phyloP scores from a whole-genome alignment of 2,888 invertebrate species.

The Drosophila merina region DNA sequence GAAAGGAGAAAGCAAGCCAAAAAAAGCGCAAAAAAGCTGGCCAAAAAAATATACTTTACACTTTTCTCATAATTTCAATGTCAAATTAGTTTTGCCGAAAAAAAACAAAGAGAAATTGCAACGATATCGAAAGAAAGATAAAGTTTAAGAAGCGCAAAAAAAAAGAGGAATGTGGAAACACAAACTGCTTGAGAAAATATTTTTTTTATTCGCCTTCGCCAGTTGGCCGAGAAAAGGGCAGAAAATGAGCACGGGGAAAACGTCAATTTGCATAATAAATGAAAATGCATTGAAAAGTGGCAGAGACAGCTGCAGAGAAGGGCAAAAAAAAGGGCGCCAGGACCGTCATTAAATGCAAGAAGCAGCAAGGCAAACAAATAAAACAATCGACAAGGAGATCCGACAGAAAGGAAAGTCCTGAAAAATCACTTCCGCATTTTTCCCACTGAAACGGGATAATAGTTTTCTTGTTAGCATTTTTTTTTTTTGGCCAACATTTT shows the following conservation, averaged over 20 bases:
- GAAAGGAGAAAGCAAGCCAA: conserved; percentile 7
- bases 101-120: conserved; percentile 6
- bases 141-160: not conserved
- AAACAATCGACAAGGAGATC: conserved; percentile 62
- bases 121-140: not conserved
- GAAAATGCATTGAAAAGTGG: conserved; percentile 79
- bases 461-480: conserved; percentile 51
- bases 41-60: conserved; percentile 42
- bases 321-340: conserved; percentile 27
- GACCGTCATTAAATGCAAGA: conserved; percentile 69
- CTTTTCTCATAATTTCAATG: conserved; percentile 72
- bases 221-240: conserved; percentile 9
- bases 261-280: conserved; percentile 80
- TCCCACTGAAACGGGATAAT: conserved; percentile 54
- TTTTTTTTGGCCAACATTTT: conserved; percentile 37
- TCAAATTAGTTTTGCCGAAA: conserved; percentile 67
- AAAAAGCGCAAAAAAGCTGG: not conserved
- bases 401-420: conserved; percentile 32
- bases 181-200: conserved; percentile 62
- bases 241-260: conserved; percentile 44
- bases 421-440: conserved; percentile 70
- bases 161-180: conserved; percentile 22
- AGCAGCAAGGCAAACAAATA: conserved; percentile 62
- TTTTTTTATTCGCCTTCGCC: conserved; percentile 41
- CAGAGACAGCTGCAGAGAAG: conserved; percentile 65